Percentiles rank a stretch among this genome's conserved stretches.
These are phyloP conservation scores for Synanthedon andrenaeformis DNA, from an alignment of 2,888 invertebrate species.

Conservation along the genomic window DNA sequence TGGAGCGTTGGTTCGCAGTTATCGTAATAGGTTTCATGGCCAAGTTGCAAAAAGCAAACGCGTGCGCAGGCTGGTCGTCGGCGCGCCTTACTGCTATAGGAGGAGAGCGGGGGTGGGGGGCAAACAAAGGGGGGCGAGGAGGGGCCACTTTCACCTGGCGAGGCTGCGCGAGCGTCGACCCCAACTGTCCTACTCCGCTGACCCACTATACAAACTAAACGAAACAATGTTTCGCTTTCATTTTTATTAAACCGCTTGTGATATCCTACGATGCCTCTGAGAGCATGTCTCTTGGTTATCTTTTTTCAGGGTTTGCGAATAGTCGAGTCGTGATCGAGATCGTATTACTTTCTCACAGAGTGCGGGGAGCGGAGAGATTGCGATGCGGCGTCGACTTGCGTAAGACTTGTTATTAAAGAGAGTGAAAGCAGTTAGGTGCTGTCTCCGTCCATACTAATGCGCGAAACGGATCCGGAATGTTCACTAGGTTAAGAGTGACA, in stretches of 20 bases:
- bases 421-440: conserved; percentile 63
- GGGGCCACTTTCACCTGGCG: conserved; percentile 65
- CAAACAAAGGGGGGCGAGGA: conserved; percentile 24
- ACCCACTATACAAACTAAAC: conserved; percentile 54
- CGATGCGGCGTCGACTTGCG: conserved; percentile 37
- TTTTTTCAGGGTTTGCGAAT: neutral
- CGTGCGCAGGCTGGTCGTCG: conserved; percentile 53
- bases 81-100: conserved; percentile 39
- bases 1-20: conserved; percentile 57
- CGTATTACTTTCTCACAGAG: conserved; percentile 13
- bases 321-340: neutral
- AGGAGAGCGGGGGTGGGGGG: conserved; percentile 19
- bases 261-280: conserved; percentile 55
- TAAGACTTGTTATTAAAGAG: conserved; percentile 61
- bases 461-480: conserved; percentile 46
- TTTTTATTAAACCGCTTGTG: conserved; percentile 54
- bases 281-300: neutral
- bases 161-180: conserved; percentile 69
- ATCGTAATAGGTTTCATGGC: conserved; percentile 67
- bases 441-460: conserved; percentile 59
- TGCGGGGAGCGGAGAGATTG: conserved; percentile 44
- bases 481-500: conserved; percentile 58
- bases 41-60: conserved; percentile 67
- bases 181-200: conserved; percentile 65
- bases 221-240: conserved; percentile 63